These are phyloP conservation scores for Pyrocoelia pectoralis DNA, from an alignment of 2,888 invertebrate species.

Conservation along the genomic window DNA sequence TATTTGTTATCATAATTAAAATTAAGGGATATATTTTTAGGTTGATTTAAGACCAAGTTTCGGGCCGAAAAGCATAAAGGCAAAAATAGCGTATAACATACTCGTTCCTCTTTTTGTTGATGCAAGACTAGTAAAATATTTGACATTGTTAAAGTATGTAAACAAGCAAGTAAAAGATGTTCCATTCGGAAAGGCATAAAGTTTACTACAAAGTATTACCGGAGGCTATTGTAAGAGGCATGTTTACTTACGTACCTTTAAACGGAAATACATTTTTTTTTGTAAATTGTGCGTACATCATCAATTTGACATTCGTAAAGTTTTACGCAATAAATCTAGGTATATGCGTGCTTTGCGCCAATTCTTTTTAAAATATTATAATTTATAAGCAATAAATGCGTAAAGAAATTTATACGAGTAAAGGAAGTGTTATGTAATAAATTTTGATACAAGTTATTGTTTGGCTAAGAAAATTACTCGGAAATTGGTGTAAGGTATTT, in stretches of 20 bases:
- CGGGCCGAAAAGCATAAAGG: too few species aligned
- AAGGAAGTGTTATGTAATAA: constrained; percentile 6
- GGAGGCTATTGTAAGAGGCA: neutral
- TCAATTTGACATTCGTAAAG: too few species aligned
- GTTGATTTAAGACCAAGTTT: too few species aligned
- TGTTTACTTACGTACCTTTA: too few species aligned
- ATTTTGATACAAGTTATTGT: constrained; percentile 4
- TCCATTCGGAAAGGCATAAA: neutral
- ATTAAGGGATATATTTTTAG: too few species aligned
- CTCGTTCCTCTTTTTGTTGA: neutral
- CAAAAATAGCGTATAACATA: neutral
- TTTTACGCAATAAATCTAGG: too few species aligned
- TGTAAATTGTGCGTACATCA: too few species aligned
- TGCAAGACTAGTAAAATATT: neutral
- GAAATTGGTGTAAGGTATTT: constrained; percentile 12
- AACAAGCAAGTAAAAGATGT: neutral
- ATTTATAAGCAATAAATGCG: too few species aligned
- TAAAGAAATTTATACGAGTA: neutral
- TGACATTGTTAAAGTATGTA: neutral
- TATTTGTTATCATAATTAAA: too few species aligned
- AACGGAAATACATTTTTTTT: too few species aligned
- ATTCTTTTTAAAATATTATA: too few species aligned
- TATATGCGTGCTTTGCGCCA: too few species aligned
- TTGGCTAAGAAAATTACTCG: constrained; percentile 6
- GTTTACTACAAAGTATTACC: neutral